Evolutionary conservation across 2,888 invertebrate species (phyloP).

Genomic region (Aproaerema taeniolella): DNA sequence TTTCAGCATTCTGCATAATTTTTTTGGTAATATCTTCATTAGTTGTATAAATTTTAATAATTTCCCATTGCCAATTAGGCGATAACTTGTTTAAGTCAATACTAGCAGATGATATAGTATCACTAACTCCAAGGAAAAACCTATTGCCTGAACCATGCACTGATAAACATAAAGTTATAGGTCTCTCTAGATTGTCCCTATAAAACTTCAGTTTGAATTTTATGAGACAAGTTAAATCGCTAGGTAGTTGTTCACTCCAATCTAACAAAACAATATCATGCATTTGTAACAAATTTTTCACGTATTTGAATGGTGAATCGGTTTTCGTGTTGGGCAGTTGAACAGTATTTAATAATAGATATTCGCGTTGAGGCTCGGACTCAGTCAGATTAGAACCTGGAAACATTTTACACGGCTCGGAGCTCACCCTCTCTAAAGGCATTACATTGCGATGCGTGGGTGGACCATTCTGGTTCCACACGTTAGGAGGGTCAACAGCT

Average conservation of each 20-base stretch:
- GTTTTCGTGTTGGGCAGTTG: conserved; percentile 56
- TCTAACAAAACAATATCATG: conserved; percentile 44
- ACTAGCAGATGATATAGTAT: conserved; percentile 21
- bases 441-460: too few relatives aligned
- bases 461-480: too few relatives aligned
- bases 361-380: too few relatives aligned
- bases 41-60: conserved; percentile 50
- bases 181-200: conserved; percentile 33
- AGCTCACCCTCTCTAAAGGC: too few relatives aligned
- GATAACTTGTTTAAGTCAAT: conserved; percentile 42
- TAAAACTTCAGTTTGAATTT: conserved; percentile 51
- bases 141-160: conserved; percentile 34
- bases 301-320: conserved; percentile 47
- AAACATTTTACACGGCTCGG: too few relatives aligned
- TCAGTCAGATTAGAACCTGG: too few relatives aligned
- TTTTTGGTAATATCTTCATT: conserved; percentile 39
- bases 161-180: conserved; percentile 41
- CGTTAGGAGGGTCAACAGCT: too few relatives aligned
- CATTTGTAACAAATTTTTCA: conserved; percentile 41
- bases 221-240: conserved; percentile 38
- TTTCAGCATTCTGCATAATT: conserved; percentile 40
- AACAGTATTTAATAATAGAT: conserved; percentile 45
- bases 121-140: conserved; percentile 49
- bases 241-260: conserved; percentile 23
- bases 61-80: conserved; percentile 65